Base-by-base conservation (phyloP, 1,140 invertebrate genomes). In the Brachionus paranguensis region DNA sequence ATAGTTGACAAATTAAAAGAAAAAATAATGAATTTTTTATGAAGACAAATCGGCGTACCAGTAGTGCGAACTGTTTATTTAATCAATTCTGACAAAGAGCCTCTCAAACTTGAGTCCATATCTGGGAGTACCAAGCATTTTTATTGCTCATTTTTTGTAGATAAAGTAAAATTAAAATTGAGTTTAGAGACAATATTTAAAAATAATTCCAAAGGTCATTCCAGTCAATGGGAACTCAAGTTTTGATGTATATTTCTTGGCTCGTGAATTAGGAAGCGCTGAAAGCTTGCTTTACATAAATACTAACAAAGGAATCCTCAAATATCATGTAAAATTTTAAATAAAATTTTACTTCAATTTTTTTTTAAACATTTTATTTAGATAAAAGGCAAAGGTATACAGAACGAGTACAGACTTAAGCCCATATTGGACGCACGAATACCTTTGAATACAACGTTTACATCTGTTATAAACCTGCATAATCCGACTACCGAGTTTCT, bases 221-320 rank as follows among this genome's bases (percentile, higher is more conserved):
- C 93, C 94, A 87, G 94, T 95, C 65, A 92, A 93, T 83, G 93
- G 94, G 68, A 97, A 97, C 89, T 97, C 96, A 85, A 94, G 94
- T 84, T 98, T 98, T 91, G 95, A 94, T 91, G 94, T 98, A 86
- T 94, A 97, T 83, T 97, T 96, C 90, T 91, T 98, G 86, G 95
- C 95, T 20, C 91, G 96, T 87, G 93, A 95, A 89, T 93, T 96
- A 90, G 95, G 95, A 85, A 92, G 92, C 87, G 93, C 96, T 85
- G 92, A 95, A 89, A 94, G 95, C 89, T 93, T 93, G 89, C 92
- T 98, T 87, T 94, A 93, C 89, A 94, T 98, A 87, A 95, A 97
- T 89, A 97, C 96, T 14, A 95, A 95, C 70, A 93, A 94, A 89
- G 96, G 96, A 84, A 93, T 92, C 85, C 91, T 94, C 87, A 93